Evolutionary conservation across 2,888 invertebrate genomes (phyloP), one percentile per base, ranked within the genome.

Genomic region (Xestia ashworthii): DNA sequence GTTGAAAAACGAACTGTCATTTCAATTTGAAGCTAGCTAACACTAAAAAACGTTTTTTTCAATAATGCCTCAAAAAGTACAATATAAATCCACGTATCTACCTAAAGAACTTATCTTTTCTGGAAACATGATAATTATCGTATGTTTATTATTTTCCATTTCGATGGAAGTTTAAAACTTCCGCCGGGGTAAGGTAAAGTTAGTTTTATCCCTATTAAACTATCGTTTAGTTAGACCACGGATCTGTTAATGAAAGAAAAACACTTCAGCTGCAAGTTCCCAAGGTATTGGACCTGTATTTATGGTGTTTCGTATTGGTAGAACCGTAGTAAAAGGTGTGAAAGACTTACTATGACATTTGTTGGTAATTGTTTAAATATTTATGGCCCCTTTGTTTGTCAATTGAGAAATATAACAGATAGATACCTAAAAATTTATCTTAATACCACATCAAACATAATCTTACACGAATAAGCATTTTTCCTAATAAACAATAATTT

Each of bases 191-290:
- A n/a, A 55, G 65, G 46, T 58, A 64, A 71, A 78, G 50, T 77
- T 77, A 58, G 69, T 69, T 72, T 72, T 71, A 71, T 81, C 55
- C 71, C 55, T 16, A 65, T 65, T 66, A 62, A 72, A 70, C 69
- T 70, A 85, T 16, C 3, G 41, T 71, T 71, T 38, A 69, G 55
- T 71, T 74, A 50, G 44, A 46, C 71, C 48, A 48, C 41, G 19
- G 60, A 74, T 74, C 68, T 69, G 64, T 14, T 85, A 74, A 77
- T 82, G 50, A 66, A 85, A 78, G 62, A 82, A 82, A 69, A 82
- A 78, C 71, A 78, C 25, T 62, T 48, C 74, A 70, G 66, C 22
- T 66, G 58, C 8, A 44, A 0, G 5, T 71, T 74, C 65, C 22
- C 55, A 72, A 50, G 25, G 25, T 6, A 38, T 32, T 55, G 16